Base-by-base conservation (phyloP, 2,888 invertebrate species). In the Sclerodermus sp. region DNA sequence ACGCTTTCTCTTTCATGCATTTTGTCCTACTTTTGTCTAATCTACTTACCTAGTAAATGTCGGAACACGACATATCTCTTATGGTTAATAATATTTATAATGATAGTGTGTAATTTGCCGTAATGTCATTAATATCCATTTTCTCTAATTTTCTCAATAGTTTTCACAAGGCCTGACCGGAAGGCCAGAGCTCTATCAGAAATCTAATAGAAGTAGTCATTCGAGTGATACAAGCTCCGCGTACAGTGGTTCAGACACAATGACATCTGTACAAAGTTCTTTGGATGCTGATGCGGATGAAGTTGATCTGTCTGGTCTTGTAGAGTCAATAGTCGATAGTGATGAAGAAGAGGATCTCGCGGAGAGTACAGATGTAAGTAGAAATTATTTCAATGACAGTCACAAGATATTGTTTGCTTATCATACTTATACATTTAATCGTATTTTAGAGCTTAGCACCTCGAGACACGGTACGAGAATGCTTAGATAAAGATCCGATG, bases 171-270 rank as follows among this genome's bases (percentile, higher is more conserved):
- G 73, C 66, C 76, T 78, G 51, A 76, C 76, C 15, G 73, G 81
- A 71, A 71, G 82, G 77, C 88, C 90, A 61, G 90, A 90, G 81
- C 84, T 90, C 78, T 90, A 90, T 80, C 89, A 91, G 79, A 93
- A 93, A 81, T 88, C 87, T 68, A 89, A 88, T 77, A 83, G 89
- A 61, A 88, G 88, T 62, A 92, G 93, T 54, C 87, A 90, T 67
- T 93, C 93, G 42, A 94, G 94, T 74, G 96, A 96, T 79, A 96
- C 96, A 17, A 95, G 94, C 77, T 95, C 95, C 62, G 96, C 96
- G 49, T 96, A 96, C 80, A 94, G 94, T 72, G 96, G 96, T 58
- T 94, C 94, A 62, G 96, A 96, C 83, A 93, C 94, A 59, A 94
- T 95, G 93, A 93, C 93, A 67, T 93, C 92, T 51, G 90, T 90